phyloP scores from a whole-genome alignment of 2,888 invertebrate genomes.

The Trichopoda pennipes region DNA sequence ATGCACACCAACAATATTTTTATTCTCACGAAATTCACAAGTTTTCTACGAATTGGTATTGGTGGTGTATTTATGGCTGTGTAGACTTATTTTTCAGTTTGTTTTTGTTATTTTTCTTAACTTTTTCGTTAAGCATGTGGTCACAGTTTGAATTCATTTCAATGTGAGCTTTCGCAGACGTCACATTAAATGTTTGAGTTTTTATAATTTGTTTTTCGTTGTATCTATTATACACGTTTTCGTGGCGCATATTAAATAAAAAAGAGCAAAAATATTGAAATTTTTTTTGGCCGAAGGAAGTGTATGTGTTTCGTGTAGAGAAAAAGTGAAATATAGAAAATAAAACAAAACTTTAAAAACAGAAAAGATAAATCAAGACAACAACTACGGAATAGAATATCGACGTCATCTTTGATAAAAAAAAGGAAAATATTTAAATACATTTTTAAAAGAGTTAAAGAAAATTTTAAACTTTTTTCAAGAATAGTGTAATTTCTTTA shows the following conservation, averaged over 20 bases:
- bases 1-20: neutral
- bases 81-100: neutral
- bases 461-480: neutral
- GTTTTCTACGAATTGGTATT: neutral
- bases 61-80: neutral
- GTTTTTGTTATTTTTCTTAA: conserved; percentile 22
- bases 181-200: conserved; percentile 54
- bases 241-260: conserved; percentile 17
- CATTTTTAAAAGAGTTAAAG: conserved; percentile 8
- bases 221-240: conserved; percentile 50
- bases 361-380: conserved; percentile 35
- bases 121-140: conserved; percentile 54
- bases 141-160: conserved; percentile 59
- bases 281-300: conserved; percentile 29
- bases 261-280: conserved; percentile 42
- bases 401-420: conserved; percentile 49
- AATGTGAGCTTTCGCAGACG: conserved; percentile 64
- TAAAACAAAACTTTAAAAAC: conserved; percentile 11
- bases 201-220: conserved; percentile 54
- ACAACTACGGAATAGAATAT: conserved; percentile 21
- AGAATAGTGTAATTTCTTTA: neutral
- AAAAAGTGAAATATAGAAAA: conserved; percentile 33
- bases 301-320: conserved; percentile 39
- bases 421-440: conserved; percentile 10
- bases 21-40: neutral